Percentiles rank a stretch among this genome's conserved stretches.
Evolutionary conservation across 2,888 invertebrate species (phyloP).

Genomic region (Bursaphelenchus okinawaensis): DNA sequence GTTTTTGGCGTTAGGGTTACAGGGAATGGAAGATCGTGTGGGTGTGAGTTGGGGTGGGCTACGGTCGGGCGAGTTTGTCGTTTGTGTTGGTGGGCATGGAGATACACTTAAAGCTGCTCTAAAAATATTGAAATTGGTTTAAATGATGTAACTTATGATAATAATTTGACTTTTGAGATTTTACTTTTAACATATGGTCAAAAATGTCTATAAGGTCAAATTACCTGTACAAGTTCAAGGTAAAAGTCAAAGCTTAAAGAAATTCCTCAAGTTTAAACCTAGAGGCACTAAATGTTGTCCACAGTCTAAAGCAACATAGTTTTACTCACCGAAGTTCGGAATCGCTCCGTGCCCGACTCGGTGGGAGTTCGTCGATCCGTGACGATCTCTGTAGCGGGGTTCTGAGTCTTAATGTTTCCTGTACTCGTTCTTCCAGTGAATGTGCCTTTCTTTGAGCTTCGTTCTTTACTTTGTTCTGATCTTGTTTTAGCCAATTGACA

Average conservation of each 20-base stretch:
- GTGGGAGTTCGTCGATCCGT: conserved; percentile 14
- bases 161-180: too few relatives aligned
- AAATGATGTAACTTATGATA: too few relatives aligned
- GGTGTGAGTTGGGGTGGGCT: not conserved
- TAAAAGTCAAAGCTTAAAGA: too few relatives aligned
- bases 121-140: too few relatives aligned
- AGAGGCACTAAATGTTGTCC: too few relatives aligned
- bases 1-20: conserved; percentile 2
- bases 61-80: not conserved
- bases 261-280: too few relatives aligned
- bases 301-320: too few relatives aligned
- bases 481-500: conserved; percentile 29
- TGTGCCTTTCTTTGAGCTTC: conserved; percentile 17
- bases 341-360: conserved; percentile 5
- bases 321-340: conserved; percentile 15
- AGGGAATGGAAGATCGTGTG: not conserved
- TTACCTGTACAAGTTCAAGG: too few relatives aligned
- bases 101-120: not conserved
- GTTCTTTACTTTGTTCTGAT: not conserved
- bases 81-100: not conserved
- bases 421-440: conserved; percentile 24
- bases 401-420: conserved; percentile 13
- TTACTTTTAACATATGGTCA: too few relatives aligned
- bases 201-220: too few relatives aligned
- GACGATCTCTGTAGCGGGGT: conserved; percentile 18